Evolutionary conservation across 1,140 invertebrate species (phyloP).

Genomic region (Drosophila cardini): DNA sequence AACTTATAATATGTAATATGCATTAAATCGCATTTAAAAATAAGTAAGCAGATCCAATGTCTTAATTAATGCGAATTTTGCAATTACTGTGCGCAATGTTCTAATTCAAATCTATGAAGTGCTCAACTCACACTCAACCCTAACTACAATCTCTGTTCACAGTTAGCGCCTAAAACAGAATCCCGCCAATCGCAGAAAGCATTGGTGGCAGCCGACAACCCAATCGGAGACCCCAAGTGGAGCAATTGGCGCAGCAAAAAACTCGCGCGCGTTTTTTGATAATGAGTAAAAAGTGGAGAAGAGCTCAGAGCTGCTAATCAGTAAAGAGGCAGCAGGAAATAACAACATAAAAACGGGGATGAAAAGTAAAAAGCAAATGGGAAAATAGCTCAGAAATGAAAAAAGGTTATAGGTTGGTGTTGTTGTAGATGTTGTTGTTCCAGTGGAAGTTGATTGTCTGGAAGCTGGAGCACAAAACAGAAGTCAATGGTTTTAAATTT

Average conservation of each 20-base stretch:
- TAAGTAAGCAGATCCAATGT: no score
- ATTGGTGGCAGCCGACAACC: conserved; percentile 48
- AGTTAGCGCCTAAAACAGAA: conserved; percentile 52
- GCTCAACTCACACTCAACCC: conserved; percentile 21
- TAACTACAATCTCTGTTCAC: conserved; percentile 3
- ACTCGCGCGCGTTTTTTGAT: conserved; percentile 69
- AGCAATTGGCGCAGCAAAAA: conserved; percentile 73
- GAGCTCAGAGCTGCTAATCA: conserved; percentile 59
- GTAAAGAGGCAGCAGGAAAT: conserved; percentile 32
- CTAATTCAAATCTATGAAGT: neutral
- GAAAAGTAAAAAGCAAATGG: conserved; percentile 52
- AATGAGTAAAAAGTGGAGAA: conserved; percentile 71
- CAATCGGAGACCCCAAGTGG: conserved; percentile 72
- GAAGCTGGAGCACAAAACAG: conserved; percentile 2
- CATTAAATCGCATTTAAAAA: no score
- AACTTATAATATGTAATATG: no score
- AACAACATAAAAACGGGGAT: conserved; percentile 38
- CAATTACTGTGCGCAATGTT: neutral
- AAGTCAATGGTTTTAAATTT: conserved; percentile 32
- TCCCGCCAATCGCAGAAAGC: conserved; percentile 69
- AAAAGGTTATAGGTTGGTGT: conserved; percentile 34
- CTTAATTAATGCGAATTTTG: no score
- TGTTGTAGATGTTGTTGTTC: conserved; percentile 3
- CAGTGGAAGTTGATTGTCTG: conserved; percentile 1
- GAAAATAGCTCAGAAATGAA: conserved; percentile 27